Percentiles rank a stretch among this genome's conserved stretches.
Conservation (phyloP, 2,888 invertebrate species). For the Andrena minutula region DNA sequence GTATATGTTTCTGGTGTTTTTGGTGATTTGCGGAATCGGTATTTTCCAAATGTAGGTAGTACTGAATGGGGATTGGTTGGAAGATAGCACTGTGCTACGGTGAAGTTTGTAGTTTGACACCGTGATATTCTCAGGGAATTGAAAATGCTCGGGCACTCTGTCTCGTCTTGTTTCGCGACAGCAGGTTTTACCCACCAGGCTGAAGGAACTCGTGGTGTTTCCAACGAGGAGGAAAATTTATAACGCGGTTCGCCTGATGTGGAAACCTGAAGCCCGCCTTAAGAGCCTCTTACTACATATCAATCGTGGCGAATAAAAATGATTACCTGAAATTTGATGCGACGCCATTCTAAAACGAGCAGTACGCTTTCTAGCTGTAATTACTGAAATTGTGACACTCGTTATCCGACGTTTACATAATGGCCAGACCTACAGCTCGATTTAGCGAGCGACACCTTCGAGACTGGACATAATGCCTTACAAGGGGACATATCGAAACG, state of each 20-base stretch:
- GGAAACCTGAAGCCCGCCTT: neutral
- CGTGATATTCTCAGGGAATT: neutral
- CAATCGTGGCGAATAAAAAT: slow-evolving; percentile 23
- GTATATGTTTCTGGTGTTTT: too few species aligned
- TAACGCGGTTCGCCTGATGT: neutral
- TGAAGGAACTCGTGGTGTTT: slow-evolving; percentile 1
- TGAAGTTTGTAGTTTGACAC: too few species aligned
- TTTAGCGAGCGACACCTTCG: neutral
- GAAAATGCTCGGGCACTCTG: neutral
- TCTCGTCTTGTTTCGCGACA: neutral
- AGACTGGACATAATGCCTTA: neutral
- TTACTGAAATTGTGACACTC: slow-evolving; percentile 11
- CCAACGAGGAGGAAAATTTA: slow-evolving; percentile 12
- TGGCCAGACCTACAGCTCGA: neutral
- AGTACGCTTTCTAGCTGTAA: slow-evolving; percentile 1
- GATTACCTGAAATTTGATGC: slow-evolving; percentile 14
- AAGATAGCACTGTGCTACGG: too few species aligned
- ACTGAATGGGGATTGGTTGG: too few species aligned
- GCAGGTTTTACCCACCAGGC: neutral
- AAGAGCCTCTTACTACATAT: slow-evolving; percentile 5
- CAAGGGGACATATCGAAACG: too few species aligned
- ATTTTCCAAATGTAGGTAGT: too few species aligned
- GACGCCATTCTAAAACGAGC: neutral
- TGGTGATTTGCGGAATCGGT: too few species aligned
- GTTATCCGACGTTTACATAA: neutral